These are phyloP conservation scores for Otolemur garnettii DNA, from an alignment of 2,113 vertebrate genomes.

Conservation along the genomic window DNA sequence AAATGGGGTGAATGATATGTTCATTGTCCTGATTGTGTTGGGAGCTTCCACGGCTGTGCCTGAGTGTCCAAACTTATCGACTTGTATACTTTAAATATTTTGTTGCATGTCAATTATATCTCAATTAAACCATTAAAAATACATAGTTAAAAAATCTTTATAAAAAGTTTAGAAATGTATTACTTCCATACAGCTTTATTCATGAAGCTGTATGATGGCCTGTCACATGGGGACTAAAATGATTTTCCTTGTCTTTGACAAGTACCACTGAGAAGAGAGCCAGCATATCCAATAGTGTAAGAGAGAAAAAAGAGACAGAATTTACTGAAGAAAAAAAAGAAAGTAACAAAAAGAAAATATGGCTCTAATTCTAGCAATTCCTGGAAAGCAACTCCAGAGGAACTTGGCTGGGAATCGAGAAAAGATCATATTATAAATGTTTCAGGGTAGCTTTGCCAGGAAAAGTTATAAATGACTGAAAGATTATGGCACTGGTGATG, in stretches of 20 bases:
- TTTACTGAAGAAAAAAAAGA: slow-evolving; percentile 31
- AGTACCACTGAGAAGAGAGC: neutral
- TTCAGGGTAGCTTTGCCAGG: neutral
- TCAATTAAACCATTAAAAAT: neutral
- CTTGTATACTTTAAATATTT: neutral
- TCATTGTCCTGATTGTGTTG: neutral
- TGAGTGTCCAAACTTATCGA: neutral
- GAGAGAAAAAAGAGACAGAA: neutral
- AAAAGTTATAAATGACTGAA: slow-evolving; percentile 54
- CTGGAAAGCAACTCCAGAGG: slow-evolving; percentile 56
- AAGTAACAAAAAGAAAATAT: slow-evolving; percentile 19
- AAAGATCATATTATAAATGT: neutral
- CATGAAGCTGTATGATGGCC: slow-evolving; percentile 27
- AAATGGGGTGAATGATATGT: neutral
- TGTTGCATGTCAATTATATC: neutral
- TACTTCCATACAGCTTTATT: neutral
- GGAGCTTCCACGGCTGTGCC: neutral
- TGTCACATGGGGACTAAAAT: neutral
- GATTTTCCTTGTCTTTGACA: neutral
- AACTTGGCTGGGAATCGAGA: neutral
- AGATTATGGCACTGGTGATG: neutral
- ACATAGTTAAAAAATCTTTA: neutral
- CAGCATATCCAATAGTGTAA: neutral
- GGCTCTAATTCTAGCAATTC: slow-evolving; percentile 48
- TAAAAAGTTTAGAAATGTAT: slow-evolving; percentile 42